phyloP scores from a whole-genome alignment of 1,140 invertebrate genomes.

The Camponotus pennsylvanicus region DNA sequence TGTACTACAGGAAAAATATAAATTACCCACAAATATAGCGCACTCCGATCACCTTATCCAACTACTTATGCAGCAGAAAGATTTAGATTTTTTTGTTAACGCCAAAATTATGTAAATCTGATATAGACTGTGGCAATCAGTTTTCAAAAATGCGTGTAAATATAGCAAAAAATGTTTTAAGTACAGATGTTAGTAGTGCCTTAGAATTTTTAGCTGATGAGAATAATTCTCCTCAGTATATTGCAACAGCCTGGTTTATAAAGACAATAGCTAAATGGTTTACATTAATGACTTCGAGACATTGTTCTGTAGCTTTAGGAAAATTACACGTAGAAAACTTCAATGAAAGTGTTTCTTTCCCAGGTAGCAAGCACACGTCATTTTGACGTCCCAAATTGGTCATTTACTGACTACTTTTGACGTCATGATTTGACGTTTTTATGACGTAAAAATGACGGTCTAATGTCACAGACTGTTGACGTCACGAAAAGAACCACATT shows the following conservation, averaged over 20 bases:
- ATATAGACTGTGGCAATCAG: background rate
- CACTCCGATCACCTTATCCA: background rate
- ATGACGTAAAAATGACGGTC: too few relatives aligned
- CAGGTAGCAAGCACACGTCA: too few relatives aligned
- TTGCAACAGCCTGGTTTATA: background rate
- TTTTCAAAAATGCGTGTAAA: background rate
- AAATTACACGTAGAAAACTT: background rate
- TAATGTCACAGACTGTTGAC: too few relatives aligned
- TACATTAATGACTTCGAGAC: background rate
- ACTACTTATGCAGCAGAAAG: background rate
- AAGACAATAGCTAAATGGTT: background rate
- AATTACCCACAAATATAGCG: slow-evolving; percentile 8
- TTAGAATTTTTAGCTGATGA: slow-evolving; percentile 3
- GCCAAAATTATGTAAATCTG: background rate
- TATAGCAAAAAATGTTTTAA: slow-evolving; percentile 5
- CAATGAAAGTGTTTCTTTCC: too few relatives aligned
- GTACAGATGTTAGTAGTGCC: background rate
- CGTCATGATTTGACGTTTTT: too few relatives aligned
- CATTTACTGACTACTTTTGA: too few relatives aligned
- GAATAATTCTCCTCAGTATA: background rate
- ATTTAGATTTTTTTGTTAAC: slow-evolving; percentile 3
- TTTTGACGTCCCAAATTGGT: too few relatives aligned
- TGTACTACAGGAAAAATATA: background rate
- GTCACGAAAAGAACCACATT: too few relatives aligned
- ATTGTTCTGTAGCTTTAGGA: background rate